Base-by-base conservation (phyloP, 2,888 invertebrate species). In the Chloroclystis v-ata region DNA sequence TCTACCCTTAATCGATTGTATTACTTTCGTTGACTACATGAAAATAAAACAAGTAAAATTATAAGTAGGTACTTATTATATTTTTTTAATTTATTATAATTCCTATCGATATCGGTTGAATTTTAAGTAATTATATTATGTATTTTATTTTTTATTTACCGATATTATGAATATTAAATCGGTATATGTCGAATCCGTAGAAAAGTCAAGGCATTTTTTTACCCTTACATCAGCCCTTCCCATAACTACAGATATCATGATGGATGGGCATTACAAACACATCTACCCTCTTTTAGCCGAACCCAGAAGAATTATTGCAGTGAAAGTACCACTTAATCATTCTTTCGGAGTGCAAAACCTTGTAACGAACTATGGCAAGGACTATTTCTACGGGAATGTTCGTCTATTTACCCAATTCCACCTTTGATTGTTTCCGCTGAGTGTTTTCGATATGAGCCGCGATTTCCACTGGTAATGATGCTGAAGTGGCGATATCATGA, bases 281-380 rank as follows among this genome's bases (percentile, higher is more conserved):
- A 67, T 66, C 65, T 61, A 59, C 63, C 59, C 57, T 65, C 56
- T 6, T 13, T 11, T 32, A 35, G 47, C 11, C 20, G 16, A 10
- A 16, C 10, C 33, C 14, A 24, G 7, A 35, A 24, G 35, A 35
- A 35, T 35, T 35, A 35, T 35, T 35, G 32, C 32, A 35, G 20
- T 35, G 35, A 35, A 35, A 20, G 35, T 47, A 47, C 42, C 40
- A 58, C 60, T 82, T 82, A 78, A 82, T 81, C 82, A 79, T 77
- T 74, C 67, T 72, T 72, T 67, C 67, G 74, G 72, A 85, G 84
- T 84, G 84, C 78, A 57, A 74, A 84, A 67, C 72, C 74, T 59
- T 84, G 84, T 85, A 63, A 64, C 58, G 47, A 41, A 28, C 32
- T 42, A 49, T 35, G 48, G 33, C 44, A 9, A 16, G 16, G 26